Conservation (phyloP, 2,113 vertebrate species). For the Callorhinus ursinus region DNA sequence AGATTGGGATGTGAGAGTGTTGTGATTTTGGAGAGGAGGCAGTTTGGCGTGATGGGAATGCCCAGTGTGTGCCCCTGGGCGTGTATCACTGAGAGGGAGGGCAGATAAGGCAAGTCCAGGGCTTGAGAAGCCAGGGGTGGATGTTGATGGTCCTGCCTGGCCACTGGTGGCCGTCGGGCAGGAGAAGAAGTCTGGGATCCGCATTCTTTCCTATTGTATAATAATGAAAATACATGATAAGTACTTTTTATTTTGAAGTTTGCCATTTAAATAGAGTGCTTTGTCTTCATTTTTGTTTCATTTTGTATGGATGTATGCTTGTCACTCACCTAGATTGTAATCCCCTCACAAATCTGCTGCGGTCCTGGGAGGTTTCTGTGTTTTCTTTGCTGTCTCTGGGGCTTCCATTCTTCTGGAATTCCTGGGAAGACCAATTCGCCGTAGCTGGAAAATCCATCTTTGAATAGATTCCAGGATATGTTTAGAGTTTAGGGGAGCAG, state of each 20-base stretch:
- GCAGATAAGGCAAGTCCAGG: not conserved
- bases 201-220: not conserved
- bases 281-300: not conserved
- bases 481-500: not conserved
- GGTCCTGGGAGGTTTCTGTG: not conserved
- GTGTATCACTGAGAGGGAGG: not conserved
- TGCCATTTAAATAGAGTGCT: not conserved
- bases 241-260: not conserved
- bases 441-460: constrained; percentile 3
- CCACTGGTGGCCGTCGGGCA: not conserved
- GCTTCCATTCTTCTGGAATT: not conserved
- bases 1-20: not conserved
- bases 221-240: not conserved
- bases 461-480: not conserved
- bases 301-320: not conserved
- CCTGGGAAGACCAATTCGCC: not conserved
- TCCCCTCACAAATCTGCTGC: not conserved
- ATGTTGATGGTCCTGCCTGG: not conserved
- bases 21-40: not conserved
- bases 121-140: not conserved
- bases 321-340: not conserved
- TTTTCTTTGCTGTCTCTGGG: not conserved
- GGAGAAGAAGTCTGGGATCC: not conserved
- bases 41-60: not conserved
- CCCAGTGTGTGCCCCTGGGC: not conserved